Percentiles rank a stretch among this genome's conserved stretches.
These are phyloP conservation scores for Odontothrips loti DNA, from an alignment of 2,888 invertebrate species.

Conservation along the genomic window DNA sequence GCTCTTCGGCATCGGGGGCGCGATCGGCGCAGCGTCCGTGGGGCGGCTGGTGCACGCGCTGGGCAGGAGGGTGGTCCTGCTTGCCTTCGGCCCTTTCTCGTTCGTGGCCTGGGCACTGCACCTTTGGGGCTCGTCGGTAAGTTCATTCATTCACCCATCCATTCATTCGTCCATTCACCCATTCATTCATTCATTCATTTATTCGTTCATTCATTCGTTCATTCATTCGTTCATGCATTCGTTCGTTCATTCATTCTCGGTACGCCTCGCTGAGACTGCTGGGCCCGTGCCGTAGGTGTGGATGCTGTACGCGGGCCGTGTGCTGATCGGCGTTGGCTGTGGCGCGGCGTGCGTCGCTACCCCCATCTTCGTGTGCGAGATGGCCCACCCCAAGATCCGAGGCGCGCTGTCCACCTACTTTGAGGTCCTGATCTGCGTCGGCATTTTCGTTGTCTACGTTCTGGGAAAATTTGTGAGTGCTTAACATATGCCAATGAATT, in stretches of 20 bases:
- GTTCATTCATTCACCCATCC: fast-evolving
- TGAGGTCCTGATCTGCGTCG: constrained; percentile 29
- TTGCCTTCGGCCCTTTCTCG: neutral
- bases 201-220: no score
- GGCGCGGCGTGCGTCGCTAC: neutral
- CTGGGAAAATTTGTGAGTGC: constrained; percentile 20
- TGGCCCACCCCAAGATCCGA: constrained; percentile 9
- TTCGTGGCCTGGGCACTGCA: neutral
- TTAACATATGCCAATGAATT: no score
- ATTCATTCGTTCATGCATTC: no score
- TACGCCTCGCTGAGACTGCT: neutral
- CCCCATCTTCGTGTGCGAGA: constrained; percentile 28
- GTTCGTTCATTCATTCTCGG: no score
- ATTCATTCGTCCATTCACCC: no score
- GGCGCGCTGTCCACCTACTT: constrained; percentile 30
- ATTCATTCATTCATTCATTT: no score
- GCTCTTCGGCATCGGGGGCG: neutral
- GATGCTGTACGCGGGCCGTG: constrained; percentile 28
- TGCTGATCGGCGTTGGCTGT: neutral
- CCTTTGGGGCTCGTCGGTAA: neutral
- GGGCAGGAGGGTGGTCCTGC: neutral
- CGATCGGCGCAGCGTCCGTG: neutral
- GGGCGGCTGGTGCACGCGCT: neutral
- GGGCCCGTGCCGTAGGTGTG: neutral
- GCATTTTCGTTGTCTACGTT: constrained; percentile 26